Base-by-base conservation (phyloP, 2,888 invertebrate species). In the Deilephila elpenor region DNA sequence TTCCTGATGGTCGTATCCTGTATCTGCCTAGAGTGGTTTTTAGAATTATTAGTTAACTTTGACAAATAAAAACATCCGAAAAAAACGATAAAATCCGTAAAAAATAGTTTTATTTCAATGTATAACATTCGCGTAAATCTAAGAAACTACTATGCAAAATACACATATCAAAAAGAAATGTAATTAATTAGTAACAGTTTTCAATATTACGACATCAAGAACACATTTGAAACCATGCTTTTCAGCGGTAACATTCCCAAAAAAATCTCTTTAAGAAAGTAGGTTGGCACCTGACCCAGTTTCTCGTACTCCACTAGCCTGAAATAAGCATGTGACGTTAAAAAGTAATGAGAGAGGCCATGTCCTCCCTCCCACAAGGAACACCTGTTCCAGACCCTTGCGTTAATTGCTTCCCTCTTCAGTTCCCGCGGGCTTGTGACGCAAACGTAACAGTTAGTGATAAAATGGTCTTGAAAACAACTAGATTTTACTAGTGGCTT, bases 331-430 rank as follows among this genome's bases (percentile, higher is more conserved):
- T 67, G 14, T 51, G 44, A 25, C 44, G 1, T 44, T 67, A 67
- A 51, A 56, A 51, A 51, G 29, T 25, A 25, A 37, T 64, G 64
- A 64, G 14, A 6, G 20, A 20, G 44, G 20, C 37, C 14, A 64
- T 20, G 20, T 14, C 44, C 64, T 14, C 37, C 44, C 44, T 37
- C n/a, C 37, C 44, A 8, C 44, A 34, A 44, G 37, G 20, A 37
- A 20, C 34, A 64, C 64, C 64, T 44, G 37, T 44, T 37, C 7
- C 20, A 32, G 20, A 64, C 64, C 14, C 44, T 64, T 64, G 37
- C 20, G 20, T 37, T 64, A 64, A 64, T 64, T 64, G 44, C 20
- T 64, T 64, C 64, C 64, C 44, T 44, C 44, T 64, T n/a, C 37
- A 64, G 64, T n/a, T 17, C 14, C 29, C 60, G n/a, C 25, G 29